Conservation (phyloP, 2,888 invertebrate genomes). For the Liposcelis brunnea region DNA sequence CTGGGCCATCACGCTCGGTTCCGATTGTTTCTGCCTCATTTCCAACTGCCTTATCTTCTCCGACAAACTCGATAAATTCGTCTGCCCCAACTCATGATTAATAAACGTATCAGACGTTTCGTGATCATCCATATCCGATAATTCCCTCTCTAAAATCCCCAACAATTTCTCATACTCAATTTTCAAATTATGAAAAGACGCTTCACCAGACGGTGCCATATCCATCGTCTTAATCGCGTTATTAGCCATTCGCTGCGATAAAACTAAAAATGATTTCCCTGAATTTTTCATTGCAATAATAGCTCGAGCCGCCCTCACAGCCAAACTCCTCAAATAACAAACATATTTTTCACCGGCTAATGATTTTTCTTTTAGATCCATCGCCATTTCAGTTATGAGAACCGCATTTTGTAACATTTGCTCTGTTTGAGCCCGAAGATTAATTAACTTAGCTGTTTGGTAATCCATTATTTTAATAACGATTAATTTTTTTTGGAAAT, state of each 20-base stretch:
- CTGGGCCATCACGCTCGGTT: conserved; percentile 18
- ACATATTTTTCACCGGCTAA: conserved; percentile 26
- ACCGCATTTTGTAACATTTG: conserved; percentile 24
- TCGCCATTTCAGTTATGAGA: conserved; percentile 26
- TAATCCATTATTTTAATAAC: conserved; percentile 12
- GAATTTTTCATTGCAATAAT: conserved; percentile 24
- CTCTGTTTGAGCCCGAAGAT: conserved; percentile 19
- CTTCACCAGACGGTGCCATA: conserved; percentile 12
- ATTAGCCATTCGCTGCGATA: conserved; percentile 24
- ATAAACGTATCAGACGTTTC: conserved; percentile 18
- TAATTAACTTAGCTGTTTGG: conserved; percentile 14
- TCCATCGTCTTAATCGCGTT: conserved; percentile 20
- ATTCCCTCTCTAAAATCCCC: conserved; percentile 24
- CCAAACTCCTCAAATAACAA: conserved; percentile 24
- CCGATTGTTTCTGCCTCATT: conserved; percentile 17
- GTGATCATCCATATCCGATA: conserved; percentile 23
- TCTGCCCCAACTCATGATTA: conserved; percentile 11
- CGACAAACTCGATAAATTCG: conserved; percentile 20
- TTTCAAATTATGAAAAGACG: conserved; percentile 17
- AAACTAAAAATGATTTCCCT: conserved; percentile 22
- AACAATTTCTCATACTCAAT: conserved; percentile 25
- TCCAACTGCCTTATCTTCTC: conserved; percentile 26
- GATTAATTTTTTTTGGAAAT: too few species aligned
- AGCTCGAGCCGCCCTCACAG: conserved; percentile 24
- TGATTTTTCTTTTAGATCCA: conserved; percentile 26